Evolutionary conservation across 2,888 invertebrate genomes (phyloP).

Genomic region (Clostera curtula): DNA sequence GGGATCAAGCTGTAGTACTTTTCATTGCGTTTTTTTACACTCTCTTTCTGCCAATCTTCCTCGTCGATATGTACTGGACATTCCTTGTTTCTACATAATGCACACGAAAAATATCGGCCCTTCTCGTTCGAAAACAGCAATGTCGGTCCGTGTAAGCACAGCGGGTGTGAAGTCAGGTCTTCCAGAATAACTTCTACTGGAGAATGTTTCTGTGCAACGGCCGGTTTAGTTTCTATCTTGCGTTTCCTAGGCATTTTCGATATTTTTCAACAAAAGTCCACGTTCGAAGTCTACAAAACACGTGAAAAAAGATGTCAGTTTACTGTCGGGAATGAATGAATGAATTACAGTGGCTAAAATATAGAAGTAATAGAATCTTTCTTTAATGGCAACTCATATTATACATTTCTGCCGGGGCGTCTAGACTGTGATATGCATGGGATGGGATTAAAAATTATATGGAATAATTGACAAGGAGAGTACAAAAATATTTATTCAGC

Average conservation of each 20-base stretch:
- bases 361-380: too few relatives aligned
- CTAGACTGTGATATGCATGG: too few relatives aligned
- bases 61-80: constrained; percentile 81
- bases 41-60: constrained; percentile 69
- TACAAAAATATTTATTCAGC: too few relatives aligned
- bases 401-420: too few relatives aligned
- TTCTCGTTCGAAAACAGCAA: constrained; percentile 78
- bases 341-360: too few relatives aligned
- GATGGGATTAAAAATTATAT: too few relatives aligned
- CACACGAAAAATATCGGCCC: constrained; percentile 84
- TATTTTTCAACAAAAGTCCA: constrained; percentile 13
- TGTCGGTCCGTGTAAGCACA: constrained; percentile 86
- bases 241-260: constrained; percentile 54
- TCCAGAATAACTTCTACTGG: constrained; percentile 71
- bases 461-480: too few relatives aligned
- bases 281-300: too few relatives aligned
- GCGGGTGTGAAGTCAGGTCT: constrained; percentile 77
- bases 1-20: constrained; percentile 61
- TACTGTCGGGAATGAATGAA: too few relatives aligned
- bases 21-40: constrained; percentile 56
- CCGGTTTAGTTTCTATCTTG: constrained; percentile 32
- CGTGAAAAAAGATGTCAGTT: too few relatives aligned
- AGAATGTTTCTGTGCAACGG: constrained; percentile 24
- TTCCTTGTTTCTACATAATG: constrained; percentile 85
- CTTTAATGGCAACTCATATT: too few relatives aligned